phyloP scores from a whole-genome alignment of 2,113 vertebrate genomes.

The Dunckerocampus dactyliophorus region DNA sequence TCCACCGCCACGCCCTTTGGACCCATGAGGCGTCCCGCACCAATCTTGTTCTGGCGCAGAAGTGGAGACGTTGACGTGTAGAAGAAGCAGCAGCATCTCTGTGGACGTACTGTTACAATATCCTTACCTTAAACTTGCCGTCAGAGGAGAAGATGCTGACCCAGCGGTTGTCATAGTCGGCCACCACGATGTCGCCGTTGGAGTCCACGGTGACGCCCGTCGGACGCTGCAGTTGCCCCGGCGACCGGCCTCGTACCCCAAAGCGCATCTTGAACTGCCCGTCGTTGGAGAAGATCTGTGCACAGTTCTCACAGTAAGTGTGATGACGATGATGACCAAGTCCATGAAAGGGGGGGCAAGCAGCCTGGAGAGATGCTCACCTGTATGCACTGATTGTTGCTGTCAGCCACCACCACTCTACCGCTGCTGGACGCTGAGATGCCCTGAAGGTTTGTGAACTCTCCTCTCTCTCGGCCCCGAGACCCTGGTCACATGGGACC shows the following conservation, averaged over 20 bases:
- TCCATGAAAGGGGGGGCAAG: not conserved
- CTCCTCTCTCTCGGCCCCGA: conserved; percentile 89
- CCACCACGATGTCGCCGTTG: conserved; percentile 92
- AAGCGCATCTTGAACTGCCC: conserved; percentile 96
- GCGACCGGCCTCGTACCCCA: conserved; percentile 89
- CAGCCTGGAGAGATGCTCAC: conserved; percentile 60
- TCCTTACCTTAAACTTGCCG: conserved; percentile 92
- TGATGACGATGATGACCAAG: not conserved
- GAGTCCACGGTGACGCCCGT: conserved; percentile 90
- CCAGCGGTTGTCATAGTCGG: conserved; percentile 97
- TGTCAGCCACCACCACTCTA: conserved; percentile 92
- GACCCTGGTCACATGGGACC: conserved; percentile 70
- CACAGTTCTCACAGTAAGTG: not conserved
- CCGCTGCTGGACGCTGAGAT: conserved; percentile 86
- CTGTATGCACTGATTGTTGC: conserved; percentile 98
- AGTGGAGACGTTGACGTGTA: too few relatives aligned
- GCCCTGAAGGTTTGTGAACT: conserved; percentile 95
- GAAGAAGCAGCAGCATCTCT: too few relatives aligned
- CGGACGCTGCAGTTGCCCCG: conserved; percentile 90
- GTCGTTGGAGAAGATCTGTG: conserved; percentile 89
- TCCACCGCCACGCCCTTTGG: conserved; percentile 94
- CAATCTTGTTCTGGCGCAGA: conserved; percentile 84
- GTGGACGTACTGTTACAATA: not conserved
- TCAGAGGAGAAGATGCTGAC: conserved; percentile 94
- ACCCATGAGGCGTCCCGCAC: conserved; percentile 90